These are phyloP conservation scores for Scalopus aquaticus DNA, from an alignment of 2,113 vertebrate species.

Conservation along the genomic window DNA sequence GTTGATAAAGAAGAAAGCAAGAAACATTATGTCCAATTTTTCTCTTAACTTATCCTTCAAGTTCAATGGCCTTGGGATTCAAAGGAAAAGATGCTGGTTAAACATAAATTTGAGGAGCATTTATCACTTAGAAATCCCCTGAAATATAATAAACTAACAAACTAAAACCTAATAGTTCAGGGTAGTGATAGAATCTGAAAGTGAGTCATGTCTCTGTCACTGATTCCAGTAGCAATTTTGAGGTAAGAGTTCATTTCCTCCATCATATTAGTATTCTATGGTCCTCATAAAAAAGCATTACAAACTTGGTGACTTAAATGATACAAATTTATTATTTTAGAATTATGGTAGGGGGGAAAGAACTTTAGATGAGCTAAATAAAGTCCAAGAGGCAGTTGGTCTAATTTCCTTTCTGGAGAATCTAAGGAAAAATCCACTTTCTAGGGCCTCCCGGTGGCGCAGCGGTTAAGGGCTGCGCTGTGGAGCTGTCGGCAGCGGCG, in stretches of 20 bases:
- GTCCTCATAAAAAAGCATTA: not conserved
- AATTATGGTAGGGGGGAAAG: rapidly evolving
- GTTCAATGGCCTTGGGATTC: not conserved
- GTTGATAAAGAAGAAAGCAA: not conserved
- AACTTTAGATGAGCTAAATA: not conserved
- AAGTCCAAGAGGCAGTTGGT: not conserved
- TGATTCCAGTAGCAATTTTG: not conserved
- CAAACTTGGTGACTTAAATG: not conserved
- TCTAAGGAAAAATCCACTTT: not conserved
- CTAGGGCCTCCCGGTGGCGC: too few relatives aligned
- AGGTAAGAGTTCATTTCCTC: not conserved
- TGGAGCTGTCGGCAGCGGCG: too few relatives aligned
- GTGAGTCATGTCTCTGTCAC: not conserved
- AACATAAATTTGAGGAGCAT: not conserved
- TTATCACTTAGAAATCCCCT: not conserved
- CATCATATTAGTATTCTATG: not conserved
- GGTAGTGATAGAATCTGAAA: not conserved
- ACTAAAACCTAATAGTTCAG: not conserved
- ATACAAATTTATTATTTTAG: not conserved
- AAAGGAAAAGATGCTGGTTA: not conserved
- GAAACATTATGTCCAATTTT: not conserved
- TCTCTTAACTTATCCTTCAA: not conserved
- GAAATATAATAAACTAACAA: not conserved
- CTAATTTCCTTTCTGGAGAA: not conserved
- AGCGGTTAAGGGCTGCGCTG: too few relatives aligned